A percentile compares a stretch with the other conserved stretches of the same genome.
Evolutionary conservation across 2,113 vertebrate genomes (phyloP).

Genomic region (Amphiprion percula): DNA sequence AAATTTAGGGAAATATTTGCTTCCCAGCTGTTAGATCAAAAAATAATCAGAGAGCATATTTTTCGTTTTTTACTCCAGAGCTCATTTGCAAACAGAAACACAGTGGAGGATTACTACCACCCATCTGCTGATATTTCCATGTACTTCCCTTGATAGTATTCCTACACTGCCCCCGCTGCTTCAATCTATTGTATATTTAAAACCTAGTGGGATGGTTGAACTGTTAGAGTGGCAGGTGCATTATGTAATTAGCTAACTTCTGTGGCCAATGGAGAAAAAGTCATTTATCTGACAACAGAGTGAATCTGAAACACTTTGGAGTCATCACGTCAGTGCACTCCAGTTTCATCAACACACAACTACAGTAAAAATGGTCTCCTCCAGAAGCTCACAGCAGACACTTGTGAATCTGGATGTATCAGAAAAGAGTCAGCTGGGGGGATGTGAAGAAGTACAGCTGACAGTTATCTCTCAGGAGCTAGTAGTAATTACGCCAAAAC

Average conservation of each 20-base stretch:
- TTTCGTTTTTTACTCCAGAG: neutral
- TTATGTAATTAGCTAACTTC: neutral
- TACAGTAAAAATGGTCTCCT: too few relatives aligned
- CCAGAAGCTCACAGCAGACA: too few relatives aligned
- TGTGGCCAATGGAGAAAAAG: neutral
- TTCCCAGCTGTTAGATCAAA: neutral
- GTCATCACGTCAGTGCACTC: too few relatives aligned
- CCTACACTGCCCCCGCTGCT: neutral
- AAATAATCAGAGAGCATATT: constrained; percentile 3
- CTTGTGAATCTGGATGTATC: neutral
- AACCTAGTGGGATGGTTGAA: neutral
- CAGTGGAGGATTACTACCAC: neutral
- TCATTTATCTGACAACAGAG: neutral
- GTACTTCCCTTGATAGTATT: neutral
- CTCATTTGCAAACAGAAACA: constrained; percentile 8
- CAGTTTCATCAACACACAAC: too few relatives aligned
- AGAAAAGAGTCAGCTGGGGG: too few relatives aligned
- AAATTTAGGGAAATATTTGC: neutral
- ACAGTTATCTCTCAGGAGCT: constrained; percentile 13
- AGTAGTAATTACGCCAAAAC: constrained; percentile 17
- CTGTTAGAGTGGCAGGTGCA: neutral
- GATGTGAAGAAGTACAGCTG: constrained; percentile 16
- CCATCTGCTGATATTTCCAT: constrained; percentile 11
- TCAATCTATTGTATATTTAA: neutral
- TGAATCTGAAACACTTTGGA: neutral